These are phyloP conservation scores for Hiodon tergisus DNA, from an alignment of 2,113 vertebrate genomes.

Conservation along the genomic window DNA sequence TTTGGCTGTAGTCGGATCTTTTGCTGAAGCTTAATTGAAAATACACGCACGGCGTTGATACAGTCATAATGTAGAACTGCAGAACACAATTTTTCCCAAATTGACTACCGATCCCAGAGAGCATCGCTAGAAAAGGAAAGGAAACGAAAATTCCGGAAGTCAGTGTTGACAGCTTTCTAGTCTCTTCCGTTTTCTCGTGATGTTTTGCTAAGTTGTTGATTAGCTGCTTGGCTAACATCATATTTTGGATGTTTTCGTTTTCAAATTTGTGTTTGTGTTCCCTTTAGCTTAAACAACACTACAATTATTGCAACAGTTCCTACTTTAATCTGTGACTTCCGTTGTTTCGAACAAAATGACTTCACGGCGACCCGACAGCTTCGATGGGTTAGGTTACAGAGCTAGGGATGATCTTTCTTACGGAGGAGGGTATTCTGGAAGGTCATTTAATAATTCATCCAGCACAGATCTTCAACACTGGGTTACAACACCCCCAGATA, in stretches of 20 bases:
- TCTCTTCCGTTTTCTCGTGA: neutral
- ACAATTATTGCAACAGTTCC: neutral
- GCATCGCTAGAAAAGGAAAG: conserved; percentile 1
- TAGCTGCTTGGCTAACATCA: neutral
- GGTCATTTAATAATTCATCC: conserved; percentile 63
- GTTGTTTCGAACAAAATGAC: conserved; percentile 60
- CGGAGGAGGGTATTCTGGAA: conserved; percentile 53
- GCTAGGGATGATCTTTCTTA: conserved; percentile 68
- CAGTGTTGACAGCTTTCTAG: conserved; percentile 10
- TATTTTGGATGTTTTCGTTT: conserved; percentile 4
- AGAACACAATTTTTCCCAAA: neutral
- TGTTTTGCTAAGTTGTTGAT: conserved; percentile 24
- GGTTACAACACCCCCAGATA: conserved; percentile 88
- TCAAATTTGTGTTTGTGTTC: neutral
- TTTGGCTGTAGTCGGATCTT: too few species aligned
- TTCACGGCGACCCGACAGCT: conserved; percentile 82
- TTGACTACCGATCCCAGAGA: conserved; percentile 21
- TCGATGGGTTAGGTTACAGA: conserved; percentile 82
- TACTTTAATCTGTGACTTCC: conserved; percentile 7
- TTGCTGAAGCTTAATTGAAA: too few species aligned
- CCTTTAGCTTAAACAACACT: neutral
- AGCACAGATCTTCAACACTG: conserved; percentile 70
- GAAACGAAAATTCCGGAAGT: conserved; percentile 9
- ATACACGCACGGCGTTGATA: too few species aligned
- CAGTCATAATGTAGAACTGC: too few species aligned